phyloP scores from a whole-genome alignment of 2,888 invertebrate genomes.

The Pandemis cinnamomeana region DNA sequence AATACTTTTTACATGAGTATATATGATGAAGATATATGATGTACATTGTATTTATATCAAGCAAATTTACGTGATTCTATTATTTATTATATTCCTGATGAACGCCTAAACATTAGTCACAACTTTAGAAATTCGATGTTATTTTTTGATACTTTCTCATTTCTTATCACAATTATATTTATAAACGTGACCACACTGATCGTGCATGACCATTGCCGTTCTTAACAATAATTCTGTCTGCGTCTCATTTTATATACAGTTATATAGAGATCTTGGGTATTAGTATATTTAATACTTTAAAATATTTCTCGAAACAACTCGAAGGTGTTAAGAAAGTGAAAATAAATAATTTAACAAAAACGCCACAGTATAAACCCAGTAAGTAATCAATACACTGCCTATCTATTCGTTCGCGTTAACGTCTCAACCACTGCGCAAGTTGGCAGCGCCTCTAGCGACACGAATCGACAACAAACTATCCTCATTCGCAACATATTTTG shows the following conservation, averaged over 20 bases:
- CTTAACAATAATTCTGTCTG: neutral
- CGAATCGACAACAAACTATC: too few relatives aligned
- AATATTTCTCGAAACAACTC: conserved; percentile 1
- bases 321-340: neutral
- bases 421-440: too few relatives aligned
- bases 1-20: too few relatives aligned
- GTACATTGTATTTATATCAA: too few relatives aligned
- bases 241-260: neutral
- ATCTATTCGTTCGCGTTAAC: neutral
- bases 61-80: too few relatives aligned
- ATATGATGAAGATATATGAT: too few relatives aligned
- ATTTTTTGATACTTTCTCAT: conserved; percentile 1
- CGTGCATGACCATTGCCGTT: neutral
- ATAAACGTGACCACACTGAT: neutral
- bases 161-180: neutral
- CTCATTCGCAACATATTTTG: too few relatives aligned
- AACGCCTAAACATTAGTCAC: neutral
- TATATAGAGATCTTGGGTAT: neutral
- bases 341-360: neutral
- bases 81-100: neutral
- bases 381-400: neutral
- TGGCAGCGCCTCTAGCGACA: too few relatives aligned
- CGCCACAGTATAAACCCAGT: neutral
- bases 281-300: neutral
- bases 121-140: conserved; percentile 4